Evolutionary conservation across 2,113 vertebrate species (phyloP).

Genomic region (Bombycilla garrulus): DNA sequence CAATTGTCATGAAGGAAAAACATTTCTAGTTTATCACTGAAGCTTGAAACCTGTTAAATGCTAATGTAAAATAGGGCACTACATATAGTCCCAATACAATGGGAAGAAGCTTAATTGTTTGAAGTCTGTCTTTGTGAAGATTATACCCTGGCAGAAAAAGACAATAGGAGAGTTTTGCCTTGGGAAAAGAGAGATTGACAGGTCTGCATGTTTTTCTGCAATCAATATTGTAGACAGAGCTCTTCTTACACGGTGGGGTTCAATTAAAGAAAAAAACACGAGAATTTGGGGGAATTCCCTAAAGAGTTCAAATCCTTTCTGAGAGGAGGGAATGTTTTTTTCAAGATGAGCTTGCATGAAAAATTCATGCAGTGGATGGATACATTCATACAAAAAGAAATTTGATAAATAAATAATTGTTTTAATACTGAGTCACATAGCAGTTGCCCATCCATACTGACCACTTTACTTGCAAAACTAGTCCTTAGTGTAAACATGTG

Average conservation of each 20-base stretch:
- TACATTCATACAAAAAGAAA: constrained; percentile 52
- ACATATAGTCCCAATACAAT: constrained; percentile 24
- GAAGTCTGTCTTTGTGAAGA: constrained; percentile 64
- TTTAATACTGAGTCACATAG: constrained; percentile 62
- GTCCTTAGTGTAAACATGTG: constrained; percentile 53
- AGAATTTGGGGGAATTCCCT: constrained; percentile 74
- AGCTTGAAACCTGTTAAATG: constrained; percentile 62
- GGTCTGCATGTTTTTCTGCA: constrained; percentile 53
- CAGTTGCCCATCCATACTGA: constrained; percentile 51
- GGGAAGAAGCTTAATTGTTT: constrained; percentile 57
- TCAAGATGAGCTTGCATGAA: constrained; percentile 69
- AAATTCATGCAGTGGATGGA: constrained; percentile 67
- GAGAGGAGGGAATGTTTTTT: constrained; percentile 54
- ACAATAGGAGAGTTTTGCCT: constrained; percentile 42
- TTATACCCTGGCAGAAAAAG: constrained; percentile 35
- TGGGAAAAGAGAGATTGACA: constrained; percentile 66
- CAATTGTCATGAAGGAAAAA: constrained; percentile 61
- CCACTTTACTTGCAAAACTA: constrained; percentile 55
- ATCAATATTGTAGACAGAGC: constrained; percentile 72
- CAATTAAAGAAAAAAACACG: constrained; percentile 63
- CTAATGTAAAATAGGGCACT: constrained; percentile 40
- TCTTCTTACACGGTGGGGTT: constrained; percentile 45
- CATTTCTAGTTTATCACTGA: constrained; percentile 35
- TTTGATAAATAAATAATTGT: constrained; percentile 66
- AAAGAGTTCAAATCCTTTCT: constrained; percentile 69